These are phyloP conservation scores for Sarcophaga rosellei DNA, from an alignment of 2,888 invertebrate genomes.

Conservation along the genomic window DNA sequence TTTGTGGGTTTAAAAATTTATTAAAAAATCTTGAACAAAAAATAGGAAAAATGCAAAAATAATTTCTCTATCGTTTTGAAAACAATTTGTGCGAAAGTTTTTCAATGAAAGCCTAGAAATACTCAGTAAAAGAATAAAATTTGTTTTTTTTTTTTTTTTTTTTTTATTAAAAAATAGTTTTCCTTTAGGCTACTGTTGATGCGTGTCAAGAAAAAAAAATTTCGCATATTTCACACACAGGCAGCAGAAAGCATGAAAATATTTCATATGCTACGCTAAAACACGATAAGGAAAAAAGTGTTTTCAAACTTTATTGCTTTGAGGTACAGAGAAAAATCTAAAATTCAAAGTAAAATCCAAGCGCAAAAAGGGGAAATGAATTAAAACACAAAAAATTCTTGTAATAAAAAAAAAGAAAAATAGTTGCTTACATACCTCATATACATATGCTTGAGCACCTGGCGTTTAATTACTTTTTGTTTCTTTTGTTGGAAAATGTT, in stretches of 20 bases:
- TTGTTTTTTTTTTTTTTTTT: too few species aligned
- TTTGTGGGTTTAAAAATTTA: conserved; percentile 50
- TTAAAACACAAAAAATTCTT: background rate
- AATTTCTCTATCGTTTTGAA: background rate
- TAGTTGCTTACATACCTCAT: background rate
- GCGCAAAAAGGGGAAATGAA: background rate
- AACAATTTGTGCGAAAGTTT: background rate
- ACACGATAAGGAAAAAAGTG: background rate
- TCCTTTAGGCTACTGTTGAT: background rate
- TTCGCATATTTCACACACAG: background rate
- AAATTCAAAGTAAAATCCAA: background rate
- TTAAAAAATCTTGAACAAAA: conserved; percentile 17
- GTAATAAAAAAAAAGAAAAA: background rate
- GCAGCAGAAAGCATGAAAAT: background rate
- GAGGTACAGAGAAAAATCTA: background rate
- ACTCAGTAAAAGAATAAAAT: too few species aligned
- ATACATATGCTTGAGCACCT: background rate
- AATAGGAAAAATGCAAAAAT: too few species aligned
- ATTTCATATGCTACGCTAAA: background rate
- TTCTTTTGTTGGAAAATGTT: too few species aligned
- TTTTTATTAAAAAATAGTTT: too few species aligned
- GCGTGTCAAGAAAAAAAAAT: background rate
- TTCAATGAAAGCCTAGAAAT: background rate
- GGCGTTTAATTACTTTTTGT: background rate
- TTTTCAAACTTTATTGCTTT: background rate